Evolutionary conservation across 2,797 vertebrate species (phyloP).

Genomic region (Picus viridis): DNA sequence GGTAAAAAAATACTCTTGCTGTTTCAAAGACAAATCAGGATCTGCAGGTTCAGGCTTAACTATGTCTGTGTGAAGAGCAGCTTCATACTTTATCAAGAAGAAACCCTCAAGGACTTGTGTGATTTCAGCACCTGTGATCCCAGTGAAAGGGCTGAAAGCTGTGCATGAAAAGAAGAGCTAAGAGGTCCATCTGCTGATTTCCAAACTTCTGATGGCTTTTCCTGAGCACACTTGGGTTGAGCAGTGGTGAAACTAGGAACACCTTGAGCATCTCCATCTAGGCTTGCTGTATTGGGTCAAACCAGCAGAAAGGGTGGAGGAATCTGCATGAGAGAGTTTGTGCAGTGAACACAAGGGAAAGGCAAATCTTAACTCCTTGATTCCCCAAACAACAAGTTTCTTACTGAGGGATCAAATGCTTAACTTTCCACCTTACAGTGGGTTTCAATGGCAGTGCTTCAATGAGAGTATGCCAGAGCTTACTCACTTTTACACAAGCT

Average conservation of each 20-base stretch:
- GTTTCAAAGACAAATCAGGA: not conserved
- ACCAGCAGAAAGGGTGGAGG: conserved; percentile 73
- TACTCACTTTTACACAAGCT: not conserved
- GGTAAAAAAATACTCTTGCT: not conserved
- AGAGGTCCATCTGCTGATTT: conserved; percentile 40
- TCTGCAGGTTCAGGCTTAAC: not conserved
- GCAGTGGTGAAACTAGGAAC: conserved; percentile 67
- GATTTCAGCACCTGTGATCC: conserved; percentile 30
- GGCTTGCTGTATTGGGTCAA: conserved; percentile 75
- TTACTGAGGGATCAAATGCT: not conserved
- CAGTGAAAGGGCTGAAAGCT: not conserved
- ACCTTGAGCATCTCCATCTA: conserved; percentile 76
- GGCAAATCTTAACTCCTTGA: not conserved
- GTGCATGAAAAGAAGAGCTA: not conserved
- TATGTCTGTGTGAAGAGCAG: conserved; percentile 4
- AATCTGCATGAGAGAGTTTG: conserved; percentile 68
- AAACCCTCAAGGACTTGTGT: not conserved
- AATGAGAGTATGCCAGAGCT: not conserved
- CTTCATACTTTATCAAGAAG: not conserved
- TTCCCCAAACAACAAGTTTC: not conserved
- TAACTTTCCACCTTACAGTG: not conserved
- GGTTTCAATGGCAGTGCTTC: not conserved
- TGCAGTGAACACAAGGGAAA: not conserved
- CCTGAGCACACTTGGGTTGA: conserved; percentile 72
- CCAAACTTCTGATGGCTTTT: conserved; percentile 53